Base-by-base conservation (phyloP, 1,140 invertebrate species). In the Luehdorfia chinensis region DNA sequence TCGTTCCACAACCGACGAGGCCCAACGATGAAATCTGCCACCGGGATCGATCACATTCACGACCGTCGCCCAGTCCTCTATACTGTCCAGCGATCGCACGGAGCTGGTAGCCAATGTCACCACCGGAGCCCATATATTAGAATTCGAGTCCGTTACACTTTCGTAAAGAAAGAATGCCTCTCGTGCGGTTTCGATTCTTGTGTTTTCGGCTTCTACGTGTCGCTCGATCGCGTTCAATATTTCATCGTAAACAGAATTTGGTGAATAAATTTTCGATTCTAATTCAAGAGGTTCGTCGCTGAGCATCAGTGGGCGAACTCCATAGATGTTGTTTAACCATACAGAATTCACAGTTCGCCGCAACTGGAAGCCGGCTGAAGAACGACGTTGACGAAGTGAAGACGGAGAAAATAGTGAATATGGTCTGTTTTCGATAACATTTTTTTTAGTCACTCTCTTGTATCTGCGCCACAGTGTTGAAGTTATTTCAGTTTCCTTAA, bases 141-240 rank as follows among this genome's bases (percentile, higher is more conserved):
- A n/a, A 8, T 9, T 30, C 12, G 11, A 8, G 2, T 31, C 39
- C 1, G 14, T 13, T 4, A 37, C n/a, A n/a, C 45, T 34, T 41
- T 70, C 65, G 39, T 71, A 66, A 9, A 76, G 19, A 27, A 50
- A 54, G 33, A 59, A 71, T 6, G 15, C 32, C n/a, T 9, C 48
- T 12, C 14, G 31, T 11, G 25, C 31, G 13, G 13, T 46, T 27
- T 57, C 51, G 8, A 25, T 46, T 9, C 52, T 32, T 0, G 46
- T 47, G 4, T 14, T 23, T 32, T 56, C 47, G 4, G 55, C 50
- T 14, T 52, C 31, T 12, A 49, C 34, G 18, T 71, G 47, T 3
- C 27, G 50, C 30, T 58, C 27, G 4, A 54, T 14, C 4, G 54
- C 51, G 28, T 63, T 50, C 4, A 64, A 18, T 6, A 74, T 44